Evolutionary conservation across 2,888 invertebrate genomes (phyloP).

Genomic region (Pyrgus malvae): DNA sequence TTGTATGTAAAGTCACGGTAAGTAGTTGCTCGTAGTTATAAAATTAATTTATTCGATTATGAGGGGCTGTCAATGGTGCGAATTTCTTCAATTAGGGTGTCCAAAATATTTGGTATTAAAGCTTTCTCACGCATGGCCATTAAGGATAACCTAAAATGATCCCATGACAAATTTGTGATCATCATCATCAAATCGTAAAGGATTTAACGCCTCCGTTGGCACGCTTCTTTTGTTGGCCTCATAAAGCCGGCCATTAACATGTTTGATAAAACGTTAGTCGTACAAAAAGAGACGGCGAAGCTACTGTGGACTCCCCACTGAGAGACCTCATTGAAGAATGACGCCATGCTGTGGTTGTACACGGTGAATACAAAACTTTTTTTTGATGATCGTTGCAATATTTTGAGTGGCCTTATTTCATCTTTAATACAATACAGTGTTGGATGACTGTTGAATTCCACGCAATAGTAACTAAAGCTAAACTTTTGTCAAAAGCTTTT

Average conservation of each 20-base stretch:
- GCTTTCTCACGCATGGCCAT: constrained; percentile 34
- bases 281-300: constrained; percentile 74
- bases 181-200: constrained; percentile 78
- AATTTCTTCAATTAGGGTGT: not conserved
- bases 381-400: constrained; percentile 50
- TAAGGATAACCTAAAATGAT: constrained; percentile 45
- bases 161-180: constrained; percentile 75
- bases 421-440: constrained; percentile 38
- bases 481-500: not conserved
- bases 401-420: constrained; percentile 50
- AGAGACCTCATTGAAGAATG: constrained; percentile 63
- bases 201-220: constrained; percentile 82
- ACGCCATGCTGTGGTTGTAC: constrained; percentile 66
- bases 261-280: constrained; percentile 77
- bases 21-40: not conserved
- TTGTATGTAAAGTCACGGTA: constrained; percentile 33
- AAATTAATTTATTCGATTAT: not conserved
- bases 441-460: not conserved
- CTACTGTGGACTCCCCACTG: constrained; percentile 76
- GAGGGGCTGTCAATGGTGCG: not conserved
- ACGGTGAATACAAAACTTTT: constrained; percentile 55
- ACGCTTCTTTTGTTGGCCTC: constrained; percentile 78
- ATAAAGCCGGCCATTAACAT: constrained; percentile 80
- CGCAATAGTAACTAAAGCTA: not conserved
- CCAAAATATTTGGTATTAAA: not conserved